Conservation (phyloP, 2,888 invertebrate species). For the Trachelus tabidus region DNA sequence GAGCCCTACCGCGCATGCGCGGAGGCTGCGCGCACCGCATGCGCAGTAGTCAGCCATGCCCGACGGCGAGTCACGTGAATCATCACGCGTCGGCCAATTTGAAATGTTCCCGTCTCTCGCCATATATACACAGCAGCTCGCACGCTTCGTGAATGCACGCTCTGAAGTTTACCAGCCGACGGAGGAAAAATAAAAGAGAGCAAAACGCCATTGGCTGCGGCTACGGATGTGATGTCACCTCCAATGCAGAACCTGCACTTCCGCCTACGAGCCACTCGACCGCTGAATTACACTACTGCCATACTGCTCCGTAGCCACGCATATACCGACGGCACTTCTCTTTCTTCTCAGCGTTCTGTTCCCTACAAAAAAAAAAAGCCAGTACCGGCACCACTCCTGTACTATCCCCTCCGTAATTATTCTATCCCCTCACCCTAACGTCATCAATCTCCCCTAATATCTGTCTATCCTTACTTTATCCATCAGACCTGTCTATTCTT, state of each 20-base stretch:
- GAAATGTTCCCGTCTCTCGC: not conserved
- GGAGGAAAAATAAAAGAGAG: not conserved
- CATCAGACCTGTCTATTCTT: not conserved
- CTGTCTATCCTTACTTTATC: not conserved
- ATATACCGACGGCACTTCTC: slow-evolving; percentile 16
- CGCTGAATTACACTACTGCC: slow-evolving; percentile 56
- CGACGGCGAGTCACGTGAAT: not conserved
- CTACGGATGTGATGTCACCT: slow-evolving; percentile 55
- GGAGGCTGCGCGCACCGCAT: no score
- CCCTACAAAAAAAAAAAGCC: not conserved
- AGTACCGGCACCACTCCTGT: not conserved
- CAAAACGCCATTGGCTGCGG: not conserved
- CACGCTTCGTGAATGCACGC: not conserved
- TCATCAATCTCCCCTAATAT: not conserved
- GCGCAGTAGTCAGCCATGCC: not conserved
- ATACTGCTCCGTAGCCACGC: slow-evolving; percentile 42
- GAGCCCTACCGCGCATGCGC: not conserved
- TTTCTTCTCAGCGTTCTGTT: not conserved
- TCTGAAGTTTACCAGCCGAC: not conserved
- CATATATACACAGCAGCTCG: not conserved
- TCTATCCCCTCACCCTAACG: not conserved
- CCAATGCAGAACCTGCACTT: slow-evolving; percentile 1
- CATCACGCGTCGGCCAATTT: not conserved
- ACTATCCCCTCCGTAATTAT: not conserved
- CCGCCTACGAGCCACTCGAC: slow-evolving; percentile 22